A percentile compares a stretch with the other conserved stretches of the same genome.
phyloP scores from a whole-genome alignment of 2,888 invertebrate genomes.

The Tenodera sinensis region DNA sequence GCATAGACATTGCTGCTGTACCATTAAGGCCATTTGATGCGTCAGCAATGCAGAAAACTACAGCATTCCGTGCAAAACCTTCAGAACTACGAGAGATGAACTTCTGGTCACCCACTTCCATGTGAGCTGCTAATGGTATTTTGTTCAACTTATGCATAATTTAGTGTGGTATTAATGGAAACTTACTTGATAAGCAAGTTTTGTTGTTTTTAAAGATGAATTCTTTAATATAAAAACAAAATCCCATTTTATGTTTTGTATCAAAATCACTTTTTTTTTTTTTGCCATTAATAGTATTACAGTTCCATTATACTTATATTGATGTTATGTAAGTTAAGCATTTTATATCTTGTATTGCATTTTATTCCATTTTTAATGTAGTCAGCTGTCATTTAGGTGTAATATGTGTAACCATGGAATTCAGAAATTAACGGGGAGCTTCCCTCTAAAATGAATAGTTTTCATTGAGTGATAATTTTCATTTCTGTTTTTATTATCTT shows the following conservation, averaged over 20 bases:
- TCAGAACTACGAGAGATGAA: conserved; percentile 78
- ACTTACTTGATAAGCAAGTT: neutral
- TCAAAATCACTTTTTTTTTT: neutral
- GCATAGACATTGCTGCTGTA: neutral
- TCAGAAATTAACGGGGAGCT: neutral
- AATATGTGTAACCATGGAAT: neutral
- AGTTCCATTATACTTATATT: neutral
- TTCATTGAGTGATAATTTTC: neutral
- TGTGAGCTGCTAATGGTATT: conserved; percentile 50
- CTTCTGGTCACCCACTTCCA: conserved; percentile 82
- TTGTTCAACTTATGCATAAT: neutral
- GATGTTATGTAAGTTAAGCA: neutral
- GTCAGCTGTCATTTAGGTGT: neutral
- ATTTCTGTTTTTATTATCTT: neutral
- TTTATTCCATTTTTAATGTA: neutral
- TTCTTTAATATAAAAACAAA: neutral
- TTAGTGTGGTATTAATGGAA: neutral
- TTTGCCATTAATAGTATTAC: neutral
- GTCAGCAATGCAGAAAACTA: neutral
- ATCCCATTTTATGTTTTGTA: neutral
- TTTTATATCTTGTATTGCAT: neutral
- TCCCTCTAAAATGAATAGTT: neutral
- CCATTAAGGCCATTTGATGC: neutral
- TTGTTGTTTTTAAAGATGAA: neutral
- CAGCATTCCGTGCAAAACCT: conserved; percentile 54